Percentiles rank a stretch among this genome's conserved stretches.
phyloP scores from a whole-genome alignment of 2,113 vertebrate genomes.

The Tor tambroides region DNA sequence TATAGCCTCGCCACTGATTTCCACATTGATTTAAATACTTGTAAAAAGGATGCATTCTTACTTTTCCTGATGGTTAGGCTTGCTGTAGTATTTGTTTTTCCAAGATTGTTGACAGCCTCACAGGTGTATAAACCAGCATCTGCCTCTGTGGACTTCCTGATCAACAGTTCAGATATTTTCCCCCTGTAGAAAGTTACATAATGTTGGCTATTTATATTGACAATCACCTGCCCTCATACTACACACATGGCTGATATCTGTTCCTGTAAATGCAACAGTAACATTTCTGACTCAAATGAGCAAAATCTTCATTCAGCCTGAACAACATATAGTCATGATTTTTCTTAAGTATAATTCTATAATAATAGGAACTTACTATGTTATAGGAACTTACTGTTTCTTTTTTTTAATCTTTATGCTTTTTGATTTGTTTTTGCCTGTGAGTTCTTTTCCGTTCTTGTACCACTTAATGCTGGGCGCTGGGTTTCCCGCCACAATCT shows the following conservation, averaged over 20 bases:
- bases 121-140: constrained; percentile 73
- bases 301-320: background rate
- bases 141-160: no score
- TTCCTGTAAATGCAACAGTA: background rate
- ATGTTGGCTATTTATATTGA: no score
- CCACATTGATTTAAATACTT: background rate
- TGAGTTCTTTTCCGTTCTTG: constrained; percentile 81
- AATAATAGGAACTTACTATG: no score
- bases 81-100: constrained; percentile 79
- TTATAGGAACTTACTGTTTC: constrained; percentile 77
- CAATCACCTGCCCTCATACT: background rate
- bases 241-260: background rate
- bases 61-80: constrained; percentile 65
- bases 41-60: constrained; percentile 47
- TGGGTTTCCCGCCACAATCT: constrained; percentile 82
- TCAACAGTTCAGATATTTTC: no score
- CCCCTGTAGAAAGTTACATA: no score
- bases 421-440: constrained; percentile 76
- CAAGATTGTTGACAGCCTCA: constrained; percentile 82
- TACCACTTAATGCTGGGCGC: constrained; percentile 83
- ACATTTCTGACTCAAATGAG: background rate
- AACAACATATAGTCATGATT: background rate
- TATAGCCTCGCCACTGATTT: background rate
- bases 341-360: background rate
- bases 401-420: constrained; percentile 83